A percentile compares a stretch with the other conserved stretches of the same genome.
phyloP scores from a whole-genome alignment of 2,113 vertebrate genomes.

The Zootoca vivipara region DNA sequence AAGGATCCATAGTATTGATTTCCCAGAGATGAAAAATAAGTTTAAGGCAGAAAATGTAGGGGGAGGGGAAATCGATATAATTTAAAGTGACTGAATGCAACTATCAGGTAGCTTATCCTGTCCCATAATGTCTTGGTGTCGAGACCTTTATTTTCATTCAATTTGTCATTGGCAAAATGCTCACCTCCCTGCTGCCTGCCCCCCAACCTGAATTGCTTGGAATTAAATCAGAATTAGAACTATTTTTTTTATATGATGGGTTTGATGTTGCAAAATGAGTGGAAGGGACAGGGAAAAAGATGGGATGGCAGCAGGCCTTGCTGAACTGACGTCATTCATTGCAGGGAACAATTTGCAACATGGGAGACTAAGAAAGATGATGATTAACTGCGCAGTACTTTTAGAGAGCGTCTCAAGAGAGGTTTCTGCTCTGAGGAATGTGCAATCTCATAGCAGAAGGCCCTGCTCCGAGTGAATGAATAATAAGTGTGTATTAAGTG shows the following conservation, averaged over 20 bases:
- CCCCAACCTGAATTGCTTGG: constrained; percentile 43
- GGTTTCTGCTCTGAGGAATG: too few relatives aligned
- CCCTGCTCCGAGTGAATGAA: too few relatives aligned
- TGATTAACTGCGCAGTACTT: too few relatives aligned
- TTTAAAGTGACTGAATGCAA: constrained; percentile 72
- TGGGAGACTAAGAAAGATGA: too few relatives aligned
- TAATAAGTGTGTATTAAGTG: too few relatives aligned
- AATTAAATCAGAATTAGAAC: constrained; percentile 58
- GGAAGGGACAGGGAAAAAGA: constrained; percentile 16
- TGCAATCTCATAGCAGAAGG: too few relatives aligned
- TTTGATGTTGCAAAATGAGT: constrained; percentile 22
- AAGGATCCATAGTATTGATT: constrained; percentile 71
- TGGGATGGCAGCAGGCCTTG: too few relatives aligned
- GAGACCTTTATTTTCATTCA: constrained; percentile 66
- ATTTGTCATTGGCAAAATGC: constrained; percentile 59
- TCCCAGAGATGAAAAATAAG: constrained; percentile 71
- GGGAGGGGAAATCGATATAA: constrained; percentile 64
- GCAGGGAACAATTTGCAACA: not conserved
- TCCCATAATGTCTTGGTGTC: constrained; percentile 60
- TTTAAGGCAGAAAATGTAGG: constrained; percentile 60
- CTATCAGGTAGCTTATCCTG: constrained; percentile 67
- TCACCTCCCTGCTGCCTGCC: constrained; percentile 55
- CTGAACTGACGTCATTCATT: not conserved
- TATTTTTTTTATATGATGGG: constrained; percentile 26
- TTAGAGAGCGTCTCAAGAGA: too few relatives aligned